Evolutionary conservation across 2,888 invertebrate species (phyloP).

Genomic region (Cephus sareptanus): DNA sequence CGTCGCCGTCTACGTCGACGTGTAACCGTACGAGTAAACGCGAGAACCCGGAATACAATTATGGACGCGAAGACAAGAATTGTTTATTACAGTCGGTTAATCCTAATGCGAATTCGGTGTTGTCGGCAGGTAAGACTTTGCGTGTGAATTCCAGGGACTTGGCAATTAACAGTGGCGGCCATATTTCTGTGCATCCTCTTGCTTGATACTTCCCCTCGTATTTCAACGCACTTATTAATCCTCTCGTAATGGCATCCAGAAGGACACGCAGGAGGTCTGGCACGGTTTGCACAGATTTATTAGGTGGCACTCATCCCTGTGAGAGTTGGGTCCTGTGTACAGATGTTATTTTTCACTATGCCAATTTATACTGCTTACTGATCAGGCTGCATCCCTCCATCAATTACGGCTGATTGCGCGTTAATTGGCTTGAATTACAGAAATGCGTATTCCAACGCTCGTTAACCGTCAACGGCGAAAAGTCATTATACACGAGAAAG

Average conservation of each 20-base stretch:
- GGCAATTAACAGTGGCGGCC: constrained; percentile 11
- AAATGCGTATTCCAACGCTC: constrained; percentile 41
- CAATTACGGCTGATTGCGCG: constrained; percentile 41
- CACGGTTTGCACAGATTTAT: neutral
- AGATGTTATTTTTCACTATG: neutral
- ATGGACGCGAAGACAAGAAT: neutral
- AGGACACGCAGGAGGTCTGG: neutral
- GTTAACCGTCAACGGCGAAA: constrained; percentile 32
- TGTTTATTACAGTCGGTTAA: neutral
- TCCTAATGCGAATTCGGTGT: neutral
- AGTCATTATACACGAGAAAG: constrained; percentile 23
- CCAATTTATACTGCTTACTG: neutral
- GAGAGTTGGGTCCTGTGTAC: neutral
- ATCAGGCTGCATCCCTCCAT: constrained; percentile 40
- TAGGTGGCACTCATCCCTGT: neutral
- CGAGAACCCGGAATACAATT: neutral
- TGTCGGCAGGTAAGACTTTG: neutral
- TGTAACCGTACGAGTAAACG: too few species aligned
- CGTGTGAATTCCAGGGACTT: constrained; percentile 10
- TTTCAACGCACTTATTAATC: constrained; percentile 43
- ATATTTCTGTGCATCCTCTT: constrained; percentile 25
- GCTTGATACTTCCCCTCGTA: constrained; percentile 34
- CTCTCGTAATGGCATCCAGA: constrained; percentile 16
- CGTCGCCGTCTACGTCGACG: too few species aligned
- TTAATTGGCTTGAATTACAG: constrained; percentile 52